A percentile compares a stretch with the other conserved stretches of the same genome.
Conservation (phyloP, 2,113 vertebrate species). For the Bambusicola thoracicus region DNA sequence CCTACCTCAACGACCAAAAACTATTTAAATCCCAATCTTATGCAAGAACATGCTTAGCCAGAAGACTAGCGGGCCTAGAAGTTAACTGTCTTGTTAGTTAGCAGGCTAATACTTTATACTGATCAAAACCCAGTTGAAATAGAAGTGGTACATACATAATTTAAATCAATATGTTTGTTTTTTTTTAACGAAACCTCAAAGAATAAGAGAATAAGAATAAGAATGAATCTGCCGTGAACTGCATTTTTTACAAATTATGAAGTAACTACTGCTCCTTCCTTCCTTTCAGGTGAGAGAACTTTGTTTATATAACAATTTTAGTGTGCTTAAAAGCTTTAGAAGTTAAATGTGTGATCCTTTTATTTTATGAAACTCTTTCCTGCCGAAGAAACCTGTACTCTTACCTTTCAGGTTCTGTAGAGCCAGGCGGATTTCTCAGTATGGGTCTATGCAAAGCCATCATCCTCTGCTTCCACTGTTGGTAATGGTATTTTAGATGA, state of each 20-base stretch:
- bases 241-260: background rate
- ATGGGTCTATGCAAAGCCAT: background rate
- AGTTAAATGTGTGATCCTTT: background rate
- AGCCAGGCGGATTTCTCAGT: background rate
- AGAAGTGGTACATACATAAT: background rate
- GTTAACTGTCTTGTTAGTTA: background rate
- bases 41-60: background rate
- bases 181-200: background rate
- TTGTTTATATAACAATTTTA: background rate
- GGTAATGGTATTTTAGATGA: background rate
- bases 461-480: background rate
- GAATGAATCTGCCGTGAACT: background rate
- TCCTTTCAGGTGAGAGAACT: background rate
- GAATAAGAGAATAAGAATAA: no score
- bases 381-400: background rate
- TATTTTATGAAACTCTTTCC: background rate
- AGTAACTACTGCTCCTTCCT: background rate
- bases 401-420: background rate
- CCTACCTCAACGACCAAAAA: constrained; percentile 89
- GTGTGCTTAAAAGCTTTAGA: background rate
- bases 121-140: background rate
- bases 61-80: background rate
- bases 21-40: constrained; percentile 75
- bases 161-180: background rate
- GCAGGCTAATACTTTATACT: background rate